These are phyloP conservation scores for Hormaphis cornu DNA, from an alignment of 1,140 invertebrate species.

Conservation along the genomic window DNA sequence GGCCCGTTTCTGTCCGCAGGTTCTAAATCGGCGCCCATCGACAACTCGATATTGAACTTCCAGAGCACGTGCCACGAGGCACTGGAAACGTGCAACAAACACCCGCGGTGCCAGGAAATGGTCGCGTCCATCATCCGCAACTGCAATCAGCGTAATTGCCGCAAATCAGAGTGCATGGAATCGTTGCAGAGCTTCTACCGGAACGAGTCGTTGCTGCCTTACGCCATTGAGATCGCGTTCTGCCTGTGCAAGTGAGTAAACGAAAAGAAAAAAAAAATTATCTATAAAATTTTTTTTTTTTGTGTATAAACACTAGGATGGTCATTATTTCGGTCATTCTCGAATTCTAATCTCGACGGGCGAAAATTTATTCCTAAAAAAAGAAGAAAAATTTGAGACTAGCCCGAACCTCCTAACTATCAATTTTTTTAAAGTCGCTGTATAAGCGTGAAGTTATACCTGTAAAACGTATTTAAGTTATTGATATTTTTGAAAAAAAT, in stretches of 20 bases:
- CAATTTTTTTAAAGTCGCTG: no score
- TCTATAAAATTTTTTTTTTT: no score
- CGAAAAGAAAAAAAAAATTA: neutral
- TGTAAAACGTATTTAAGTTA: no score
- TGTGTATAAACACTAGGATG: no score
- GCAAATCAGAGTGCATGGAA: conserved; percentile 70
- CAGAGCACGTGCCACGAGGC: conserved; percentile 69
- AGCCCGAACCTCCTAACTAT: no score
- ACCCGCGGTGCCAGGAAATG: conserved; percentile 62
- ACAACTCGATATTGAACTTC: conserved; percentile 42
- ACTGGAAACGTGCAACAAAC: conserved; percentile 62
- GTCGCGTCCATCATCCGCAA: conserved; percentile 69
- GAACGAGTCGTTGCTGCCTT: conserved; percentile 56
- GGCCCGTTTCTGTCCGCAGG: neutral
- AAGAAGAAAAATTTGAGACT: no score
- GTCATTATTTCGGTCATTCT: no score
- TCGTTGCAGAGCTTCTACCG: conserved; percentile 77
- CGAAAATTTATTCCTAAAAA: no score
- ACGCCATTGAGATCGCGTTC: conserved; percentile 79
- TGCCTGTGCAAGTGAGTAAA: conserved; percentile 79
- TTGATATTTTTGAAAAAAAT: no score
- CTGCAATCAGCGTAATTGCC: conserved; percentile 65
- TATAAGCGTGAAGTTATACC: no score
- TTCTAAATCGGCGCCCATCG: conserved; percentile 9
- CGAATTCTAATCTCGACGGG: no score